phyloP scores from a whole-genome alignment of 30 jellyfish, hydroid and myxozoan genomes.

The Aurelia aurita complex sp. Pacific region DNA sequence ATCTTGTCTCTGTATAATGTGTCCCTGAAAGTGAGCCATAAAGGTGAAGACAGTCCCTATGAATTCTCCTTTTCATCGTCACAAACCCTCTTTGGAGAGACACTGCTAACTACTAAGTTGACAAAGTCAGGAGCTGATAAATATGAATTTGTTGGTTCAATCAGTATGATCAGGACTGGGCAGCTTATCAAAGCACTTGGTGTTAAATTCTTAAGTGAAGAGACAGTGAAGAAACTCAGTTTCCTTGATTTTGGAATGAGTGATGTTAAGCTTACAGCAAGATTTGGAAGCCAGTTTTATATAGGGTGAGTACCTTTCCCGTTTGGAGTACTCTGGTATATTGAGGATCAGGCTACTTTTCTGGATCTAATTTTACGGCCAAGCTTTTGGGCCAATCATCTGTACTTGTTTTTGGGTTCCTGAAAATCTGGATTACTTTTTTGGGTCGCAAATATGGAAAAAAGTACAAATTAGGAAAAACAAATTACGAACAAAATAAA shows the following conservation, averaged over 20 bases:
- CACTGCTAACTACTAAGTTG: constrained; percentile 18
- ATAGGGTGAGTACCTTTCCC: constrained; percentile 40
- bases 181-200: constrained; percentile 69
- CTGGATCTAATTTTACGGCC: too few relatives aligned
- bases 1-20: constrained; percentile 50
- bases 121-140: constrained; percentile 54
- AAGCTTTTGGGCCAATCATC: too few relatives aligned
- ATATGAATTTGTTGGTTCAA: constrained; percentile 51
- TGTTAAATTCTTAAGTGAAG: constrained; percentile 50
- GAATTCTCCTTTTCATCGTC: constrained; percentile 63
- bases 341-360: too few relatives aligned
- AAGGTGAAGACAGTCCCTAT: constrained; percentile 54
- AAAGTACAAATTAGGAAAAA: too few relatives aligned
- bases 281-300: constrained; percentile 56
- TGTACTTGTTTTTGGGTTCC: too few relatives aligned
- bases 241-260: constrained; percentile 73
- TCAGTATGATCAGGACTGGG: constrained; percentile 51
- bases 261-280: constrained; percentile 72
- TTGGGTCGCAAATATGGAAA: too few relatives aligned
- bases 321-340: too few relatives aligned
- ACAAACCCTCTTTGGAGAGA: constrained; percentile 54
- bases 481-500: too few relatives aligned
- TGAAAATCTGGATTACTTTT: too few relatives aligned
- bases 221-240: constrained; percentile 37
- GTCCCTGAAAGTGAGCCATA: constrained; percentile 56